Base-by-base conservation (phyloP, 2,888 invertebrate genomes). In the Dicranocentrus wangi region DNA sequence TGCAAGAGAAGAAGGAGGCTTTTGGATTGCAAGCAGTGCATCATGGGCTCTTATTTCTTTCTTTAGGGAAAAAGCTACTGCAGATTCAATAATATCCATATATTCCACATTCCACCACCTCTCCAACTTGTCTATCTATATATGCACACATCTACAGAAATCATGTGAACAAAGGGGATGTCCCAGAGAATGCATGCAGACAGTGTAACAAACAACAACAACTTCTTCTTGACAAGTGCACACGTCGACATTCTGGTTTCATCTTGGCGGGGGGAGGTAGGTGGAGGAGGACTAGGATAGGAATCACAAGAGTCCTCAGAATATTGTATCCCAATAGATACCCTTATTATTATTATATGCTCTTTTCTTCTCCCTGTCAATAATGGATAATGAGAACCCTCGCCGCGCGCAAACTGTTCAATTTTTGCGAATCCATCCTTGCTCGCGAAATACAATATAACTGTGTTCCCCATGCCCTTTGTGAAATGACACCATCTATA, bases 1-100 rank as follows among this genome's bases (percentile, higher is more conserved):
- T 10, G 3, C 32, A 32, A 32, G 47, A 47, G n/a, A 3, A 47
- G 47, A 47, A 47, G 53, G n/a, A 21, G 53, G 53, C 21, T 53
- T 53, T 21, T 53, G 32, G 27, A 70, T 19, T 21, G 58, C 66
- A 75, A 75, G 65, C 75, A 75, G 65, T 73, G 72, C 72, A 63
- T 32, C 72, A 61, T 25, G n/a, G n/a, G n/a, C n/a, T n/a, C n/a
- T n/a, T n/a, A n/a, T n/a, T n/a, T n/a, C n/a, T n/a, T n/a, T n/a
- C n/a, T n/a, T n/a, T n/a, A 61, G 60, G 32, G 42, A 47, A 1
- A 17, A 25, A n/a, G 32, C 42, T 28, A 32, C n/a, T n/a, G 39
- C 55, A 76, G 68, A 76, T 66, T 76, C 66, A 76, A 39, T n/a
- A n/a, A n/a, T n/a, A n/a, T n/a, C n/a, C n/a, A n/a, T n/a, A n/a